Evolutionary conservation across 1,140 invertebrate species (phyloP).

Genomic region (Neodiprion lecontei): DNA sequence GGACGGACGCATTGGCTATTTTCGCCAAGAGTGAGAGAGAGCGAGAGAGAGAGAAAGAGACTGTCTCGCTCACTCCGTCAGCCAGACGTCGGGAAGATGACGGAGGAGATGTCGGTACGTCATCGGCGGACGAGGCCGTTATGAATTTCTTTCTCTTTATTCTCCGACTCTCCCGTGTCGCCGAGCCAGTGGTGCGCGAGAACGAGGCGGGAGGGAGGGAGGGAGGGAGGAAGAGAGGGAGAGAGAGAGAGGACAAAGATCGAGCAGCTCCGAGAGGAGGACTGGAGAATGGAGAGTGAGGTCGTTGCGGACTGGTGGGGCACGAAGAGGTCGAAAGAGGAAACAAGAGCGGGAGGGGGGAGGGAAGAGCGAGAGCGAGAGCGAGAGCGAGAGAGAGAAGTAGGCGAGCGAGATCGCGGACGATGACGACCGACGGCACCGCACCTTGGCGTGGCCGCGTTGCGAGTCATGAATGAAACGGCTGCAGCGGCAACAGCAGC

Average conservation of each 20-base stretch:
- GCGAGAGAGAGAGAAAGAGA: background rate
- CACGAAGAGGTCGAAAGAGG: constrained; percentile 57
- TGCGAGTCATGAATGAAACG: constrained; percentile 43
- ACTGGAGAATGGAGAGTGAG: constrained; percentile 32
- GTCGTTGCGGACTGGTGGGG: constrained; percentile 48
- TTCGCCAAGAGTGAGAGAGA: background rate
- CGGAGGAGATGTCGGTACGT: constrained; percentile 33
- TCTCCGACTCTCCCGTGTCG: constrained; percentile 7
- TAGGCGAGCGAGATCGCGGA: constrained; percentile 62
- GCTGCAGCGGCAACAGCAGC: constrained; percentile 11
- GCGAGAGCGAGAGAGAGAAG: constrained; percentile 34
- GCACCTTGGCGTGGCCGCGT: constrained; percentile 42
- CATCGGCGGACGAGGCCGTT: constrained; percentile 38
- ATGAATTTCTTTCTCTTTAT: constrained; percentile 34
- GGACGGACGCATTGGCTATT: background rate
- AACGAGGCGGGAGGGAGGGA: constrained; percentile 21
- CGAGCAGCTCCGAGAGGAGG: background rate
- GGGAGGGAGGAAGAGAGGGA: constrained; percentile 13
- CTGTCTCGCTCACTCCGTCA: too few species aligned
- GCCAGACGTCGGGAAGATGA: constrained; percentile 20
- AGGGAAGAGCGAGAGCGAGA: constrained; percentile 53
- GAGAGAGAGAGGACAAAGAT: constrained; percentile 21
- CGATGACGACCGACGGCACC: constrained; percentile 44
- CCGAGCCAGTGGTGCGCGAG: constrained; percentile 18
- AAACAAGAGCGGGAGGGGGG: constrained; percentile 54